A percentile compares a stretch with the other conserved stretches of the same genome.
phyloP scores from a whole-genome alignment of 2,113 vertebrate species.

The Daboia siamensis region DNA sequence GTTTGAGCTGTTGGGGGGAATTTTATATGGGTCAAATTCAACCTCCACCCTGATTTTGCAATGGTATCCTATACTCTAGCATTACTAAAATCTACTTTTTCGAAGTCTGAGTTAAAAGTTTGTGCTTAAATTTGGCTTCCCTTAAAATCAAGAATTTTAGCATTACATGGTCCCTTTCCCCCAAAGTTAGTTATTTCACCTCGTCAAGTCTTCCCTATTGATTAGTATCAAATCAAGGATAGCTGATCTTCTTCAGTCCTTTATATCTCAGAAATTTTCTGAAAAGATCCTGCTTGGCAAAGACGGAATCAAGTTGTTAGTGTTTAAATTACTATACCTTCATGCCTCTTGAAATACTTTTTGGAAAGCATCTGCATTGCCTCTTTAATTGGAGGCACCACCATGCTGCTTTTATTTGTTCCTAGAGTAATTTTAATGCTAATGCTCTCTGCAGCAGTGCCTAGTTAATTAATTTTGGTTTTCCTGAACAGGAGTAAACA shows the following conservation, averaged over 20 bases:
- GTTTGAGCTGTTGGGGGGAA: background rate
- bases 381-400: background rate
- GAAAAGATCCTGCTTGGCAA: background rate
- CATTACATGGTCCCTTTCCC: background rate
- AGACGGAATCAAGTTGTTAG: background rate
- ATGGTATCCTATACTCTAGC: background rate
- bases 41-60: background rate
- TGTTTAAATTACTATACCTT: background rate
- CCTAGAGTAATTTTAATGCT: background rate
- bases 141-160: background rate
- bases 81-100: background rate
- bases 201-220: background rate
- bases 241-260: background rate
- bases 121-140: background rate
- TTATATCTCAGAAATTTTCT: background rate
- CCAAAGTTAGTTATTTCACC: background rate
- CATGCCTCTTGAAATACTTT: background rate
- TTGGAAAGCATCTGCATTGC: background rate
- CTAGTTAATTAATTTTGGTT: background rate
- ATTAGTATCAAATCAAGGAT: background rate
- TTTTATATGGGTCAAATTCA: background rate
- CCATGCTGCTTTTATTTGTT: background rate
- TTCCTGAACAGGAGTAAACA: background rate
- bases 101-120: background rate
- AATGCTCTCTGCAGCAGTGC: background rate